Evolutionary conservation across 2,888 invertebrate species (phyloP).

Genomic region (Agrochola lota): DNA sequence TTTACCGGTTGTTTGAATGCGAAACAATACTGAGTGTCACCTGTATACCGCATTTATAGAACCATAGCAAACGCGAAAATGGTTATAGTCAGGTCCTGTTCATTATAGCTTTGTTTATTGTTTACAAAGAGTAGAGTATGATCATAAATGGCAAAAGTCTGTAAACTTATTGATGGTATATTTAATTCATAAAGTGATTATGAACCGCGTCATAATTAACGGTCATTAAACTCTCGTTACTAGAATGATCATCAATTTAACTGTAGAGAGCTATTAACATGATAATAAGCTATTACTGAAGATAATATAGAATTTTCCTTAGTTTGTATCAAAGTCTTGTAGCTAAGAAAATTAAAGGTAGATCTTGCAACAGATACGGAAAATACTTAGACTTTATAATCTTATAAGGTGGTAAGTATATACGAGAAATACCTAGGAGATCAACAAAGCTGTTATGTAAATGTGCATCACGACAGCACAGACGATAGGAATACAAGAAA

Average conservation of each 20-base stretch:
- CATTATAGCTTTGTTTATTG: conserved; percentile 12
- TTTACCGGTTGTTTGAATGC: conserved; percentile 39
- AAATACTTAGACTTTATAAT: conserved; percentile 59
- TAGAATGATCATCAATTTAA: conserved; percentile 51
- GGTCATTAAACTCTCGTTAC: conserved; percentile 55
- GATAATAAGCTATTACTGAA: conserved; percentile 42
- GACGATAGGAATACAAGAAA: conserved; percentile 51
- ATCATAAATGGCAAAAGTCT: conserved; percentile 4
- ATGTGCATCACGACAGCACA: conserved; percentile 50
- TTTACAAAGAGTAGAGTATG: neutral
- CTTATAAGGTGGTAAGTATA: conserved; percentile 33
- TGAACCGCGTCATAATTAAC: conserved; percentile 48
- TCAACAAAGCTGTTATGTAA: conserved; percentile 61
- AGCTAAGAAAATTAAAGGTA: conserved; percentile 39
- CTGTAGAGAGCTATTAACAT: conserved; percentile 49
- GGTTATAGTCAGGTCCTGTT: neutral
- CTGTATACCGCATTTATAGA: conserved; percentile 19
- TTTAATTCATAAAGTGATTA: conserved; percentile 51
- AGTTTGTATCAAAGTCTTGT: conserved; percentile 30
- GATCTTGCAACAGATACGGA: conserved; percentile 50
- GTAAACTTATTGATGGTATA: conserved; percentile 8
- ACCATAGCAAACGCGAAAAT: conserved; percentile 17
- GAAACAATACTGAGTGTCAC: conserved; percentile 40
- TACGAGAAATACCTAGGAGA: conserved; percentile 56
- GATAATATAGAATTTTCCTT: conserved; percentile 59